A percentile compares a stretch with the other conserved stretches of the same genome.
phyloP scores from a whole-genome alignment of 2,797 vertebrate species.

The Phaenicophaeus curvirostris region DNA sequence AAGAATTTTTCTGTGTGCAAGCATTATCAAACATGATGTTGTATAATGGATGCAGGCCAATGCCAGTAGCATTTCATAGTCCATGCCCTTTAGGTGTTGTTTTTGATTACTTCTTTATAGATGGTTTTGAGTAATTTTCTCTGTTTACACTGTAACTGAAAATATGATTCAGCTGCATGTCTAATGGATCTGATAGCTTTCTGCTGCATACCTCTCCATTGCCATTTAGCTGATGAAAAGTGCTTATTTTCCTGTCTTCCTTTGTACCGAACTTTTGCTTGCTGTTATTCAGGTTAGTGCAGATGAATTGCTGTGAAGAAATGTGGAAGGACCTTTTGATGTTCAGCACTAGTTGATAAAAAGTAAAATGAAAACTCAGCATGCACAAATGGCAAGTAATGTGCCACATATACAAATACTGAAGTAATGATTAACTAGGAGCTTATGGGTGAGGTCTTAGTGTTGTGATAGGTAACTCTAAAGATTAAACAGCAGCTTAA shows the following conservation, averaged over 20 bases:
- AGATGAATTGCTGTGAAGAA: not conserved
- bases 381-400: not conserved
- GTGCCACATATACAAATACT: not conserved
- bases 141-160: not conserved
- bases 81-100: not conserved
- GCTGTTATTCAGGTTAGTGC: not conserved
- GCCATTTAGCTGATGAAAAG: not conserved
- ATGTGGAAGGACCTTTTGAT: not conserved
- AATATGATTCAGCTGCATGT: not conserved
- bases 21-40: not conserved
- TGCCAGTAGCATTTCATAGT: not conserved
- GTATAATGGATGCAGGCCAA: not conserved
- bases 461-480: not conserved
- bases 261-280: not conserved
- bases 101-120: not conserved
- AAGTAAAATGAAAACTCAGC: not conserved
- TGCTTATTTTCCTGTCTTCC: not conserved
- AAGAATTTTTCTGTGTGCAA: not conserved
- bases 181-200: not conserved
- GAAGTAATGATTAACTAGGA: not conserved
- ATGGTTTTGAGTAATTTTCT: not conserved
- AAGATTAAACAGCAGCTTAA: not conserved
- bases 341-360: not conserved
- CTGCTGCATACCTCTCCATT: not conserved
- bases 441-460: not conserved